Evolutionary conservation across 2,888 invertebrate genomes (phyloP).

Genomic region (Drosophila nr. medialis): DNA sequence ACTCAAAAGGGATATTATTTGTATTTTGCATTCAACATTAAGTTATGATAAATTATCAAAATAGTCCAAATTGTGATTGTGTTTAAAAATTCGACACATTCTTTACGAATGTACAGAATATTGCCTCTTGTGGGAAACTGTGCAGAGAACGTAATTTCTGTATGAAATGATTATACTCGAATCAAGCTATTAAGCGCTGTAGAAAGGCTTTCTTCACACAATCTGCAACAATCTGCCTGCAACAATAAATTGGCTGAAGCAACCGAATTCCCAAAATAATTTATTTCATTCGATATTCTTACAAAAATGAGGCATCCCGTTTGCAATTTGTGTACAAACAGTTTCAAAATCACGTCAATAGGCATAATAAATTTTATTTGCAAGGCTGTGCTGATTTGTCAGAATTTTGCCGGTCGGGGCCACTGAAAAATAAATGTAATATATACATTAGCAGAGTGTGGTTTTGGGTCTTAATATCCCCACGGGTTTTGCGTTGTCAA

Average conservation of each 20-base stretch:
- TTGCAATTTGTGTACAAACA: not conserved
- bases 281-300: not conserved
- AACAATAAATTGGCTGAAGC: not conserved
- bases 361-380: constrained; percentile 21
- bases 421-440: constrained; percentile 57
- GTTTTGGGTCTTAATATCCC: constrained; percentile 27
- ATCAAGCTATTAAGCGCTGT: not conserved
- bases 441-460: constrained; percentile 29
- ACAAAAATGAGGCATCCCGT: not conserved
- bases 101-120: not conserved
- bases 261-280: not conserved
- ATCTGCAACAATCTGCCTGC: not conserved
- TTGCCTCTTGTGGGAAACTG: not conserved
- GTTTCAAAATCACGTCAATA: not conserved
- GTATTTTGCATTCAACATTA: not conserved
- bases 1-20: not conserved
- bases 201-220: not conserved
- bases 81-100: not conserved
- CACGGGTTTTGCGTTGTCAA: constrained; percentile 33
- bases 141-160: not conserved
- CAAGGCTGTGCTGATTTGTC: constrained; percentile 27
- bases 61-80: not conserved
- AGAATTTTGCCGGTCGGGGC: constrained; percentile 16
- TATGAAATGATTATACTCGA: not conserved
- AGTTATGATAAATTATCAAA: not conserved